Percentiles rank a stretch among this genome's conserved stretches.
These are phyloP conservation scores for Danionella cerebrum DNA, from an alignment of 2,113 vertebrate species.

Conservation along the genomic window DNA sequence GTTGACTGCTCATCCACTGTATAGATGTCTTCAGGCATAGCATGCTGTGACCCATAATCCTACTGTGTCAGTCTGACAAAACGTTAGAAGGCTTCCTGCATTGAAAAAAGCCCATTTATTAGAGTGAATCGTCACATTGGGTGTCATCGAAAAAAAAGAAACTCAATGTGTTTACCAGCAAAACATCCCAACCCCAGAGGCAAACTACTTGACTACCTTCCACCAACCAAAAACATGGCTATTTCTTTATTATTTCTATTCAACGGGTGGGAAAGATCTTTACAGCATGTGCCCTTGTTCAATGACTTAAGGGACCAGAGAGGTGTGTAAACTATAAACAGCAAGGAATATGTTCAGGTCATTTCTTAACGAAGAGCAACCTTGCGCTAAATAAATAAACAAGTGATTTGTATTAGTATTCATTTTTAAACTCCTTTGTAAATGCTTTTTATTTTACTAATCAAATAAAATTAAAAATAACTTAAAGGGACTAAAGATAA, in stretches of 20 bases:
- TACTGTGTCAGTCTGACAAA: constrained; percentile 15
- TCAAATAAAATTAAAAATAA: too few relatives aligned
- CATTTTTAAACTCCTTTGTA: too few relatives aligned
- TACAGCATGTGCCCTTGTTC: constrained; percentile 22
- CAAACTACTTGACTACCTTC: background rate
- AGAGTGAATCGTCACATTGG: background rate
- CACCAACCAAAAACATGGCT: constrained; percentile 24
- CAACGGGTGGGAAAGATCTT: constrained; percentile 22
- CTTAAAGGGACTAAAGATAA: too few relatives aligned
- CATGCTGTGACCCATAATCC: background rate
- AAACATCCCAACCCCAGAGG: background rate
- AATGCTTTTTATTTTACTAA: too few relatives aligned
- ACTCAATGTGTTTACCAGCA: background rate
- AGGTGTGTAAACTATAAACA: constrained; percentile 16
- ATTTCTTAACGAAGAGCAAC: background rate
- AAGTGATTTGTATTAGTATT: too few relatives aligned
- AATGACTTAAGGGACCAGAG: constrained; percentile 22
- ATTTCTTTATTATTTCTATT: constrained; percentile 27
- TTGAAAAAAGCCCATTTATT: constrained; percentile 21
- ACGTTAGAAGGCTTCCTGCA: background rate
- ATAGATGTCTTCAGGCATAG: constrained; percentile 4
- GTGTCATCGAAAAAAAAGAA: background rate
- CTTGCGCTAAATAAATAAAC: too few relatives aligned
- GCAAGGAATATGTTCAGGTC: constrained; percentile 12
- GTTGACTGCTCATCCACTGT: background rate